A percentile compares a stretch with the other conserved stretches of the same genome.
phyloP scores from a whole-genome alignment of 2,113 vertebrate species.

The Oreochromis niloticus region DNA sequence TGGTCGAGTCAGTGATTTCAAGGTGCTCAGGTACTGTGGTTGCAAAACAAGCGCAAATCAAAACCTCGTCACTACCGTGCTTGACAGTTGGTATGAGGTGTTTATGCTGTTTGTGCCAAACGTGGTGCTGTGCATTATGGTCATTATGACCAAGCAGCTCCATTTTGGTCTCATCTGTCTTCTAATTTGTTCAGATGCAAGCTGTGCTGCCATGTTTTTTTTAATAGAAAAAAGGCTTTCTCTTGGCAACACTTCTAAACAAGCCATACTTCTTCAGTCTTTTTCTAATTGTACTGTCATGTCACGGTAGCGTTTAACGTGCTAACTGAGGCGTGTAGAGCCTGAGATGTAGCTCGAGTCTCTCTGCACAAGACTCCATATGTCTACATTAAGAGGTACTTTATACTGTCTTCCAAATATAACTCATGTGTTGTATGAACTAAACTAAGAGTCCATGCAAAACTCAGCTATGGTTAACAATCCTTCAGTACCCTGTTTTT shows the following conservation, averaged over 20 bases:
- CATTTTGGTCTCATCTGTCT: neutral
- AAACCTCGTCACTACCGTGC: neutral
- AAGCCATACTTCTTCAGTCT: neutral
- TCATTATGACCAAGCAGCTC: neutral
- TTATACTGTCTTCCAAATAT: neutral
- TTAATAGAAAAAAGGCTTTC: neutral
- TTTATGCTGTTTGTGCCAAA: neutral
- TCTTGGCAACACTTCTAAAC: neutral
- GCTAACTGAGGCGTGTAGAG: neutral
- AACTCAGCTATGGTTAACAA: neutral
- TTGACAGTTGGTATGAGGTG: neutral
- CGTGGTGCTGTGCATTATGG: neutral
- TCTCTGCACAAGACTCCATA: neutral
- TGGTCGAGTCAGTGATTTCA: neutral
- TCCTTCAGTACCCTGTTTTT: neutral
- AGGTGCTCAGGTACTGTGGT: neutral
- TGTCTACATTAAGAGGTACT: neutral
- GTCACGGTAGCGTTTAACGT: neutral
- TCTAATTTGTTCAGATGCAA: neutral
- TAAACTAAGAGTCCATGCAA: neutral
- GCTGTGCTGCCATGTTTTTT: neutral
- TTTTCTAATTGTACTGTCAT: neutral
- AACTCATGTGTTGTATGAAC: neutral
- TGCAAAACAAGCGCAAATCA: neutral
- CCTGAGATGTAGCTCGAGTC: neutral